Base-by-base conservation (phyloP, 64 coral and sea anemone species). In the Cladopsammia gracilis region DNA sequence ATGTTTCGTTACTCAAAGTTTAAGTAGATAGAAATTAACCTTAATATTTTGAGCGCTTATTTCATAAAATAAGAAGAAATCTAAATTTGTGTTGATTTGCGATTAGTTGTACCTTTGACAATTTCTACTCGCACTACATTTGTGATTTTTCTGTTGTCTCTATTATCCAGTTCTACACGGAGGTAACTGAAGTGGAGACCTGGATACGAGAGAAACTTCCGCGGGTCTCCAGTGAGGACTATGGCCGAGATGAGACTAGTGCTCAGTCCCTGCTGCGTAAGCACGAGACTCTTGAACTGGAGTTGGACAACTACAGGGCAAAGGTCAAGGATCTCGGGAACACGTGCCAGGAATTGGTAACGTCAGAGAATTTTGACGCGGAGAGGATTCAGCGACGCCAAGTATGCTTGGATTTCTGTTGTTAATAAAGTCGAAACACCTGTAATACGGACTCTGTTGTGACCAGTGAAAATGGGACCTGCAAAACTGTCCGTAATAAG, bases 241-340 rank as follows among this genome's bases (percentile, higher is more conserved):
- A 93, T 79, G 96, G 96, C 24, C 96, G 93, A 50, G 93, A 93
- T 71, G 93, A 95, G 43, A 89, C 93, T 75, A 98, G 87, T 77
- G 94, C 96, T 34, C 76, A 98, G 81, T 80, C 90, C 59, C 74
- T 98, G 78, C 61, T 98, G 7, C 94, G 94, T 48, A 93, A 76
- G 44, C 96, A 98, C 56, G 96, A 98, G 75, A 90, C 93, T 20
- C 67, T 96, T 22, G 85, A 96, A 52, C 76, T 98, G 68, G 91
- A 97, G 73, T 79, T 97, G 22, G 96, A 95, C 11, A 90, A 70
- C 23, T 79, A 98, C 50, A 70, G 79, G 51, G 73, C 69, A 68
- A 95, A 90, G 62, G 84, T 95, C 25, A 22, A 64, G 45, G 90
- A 92, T 73, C 45, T 85, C 12, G 60, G 60, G 48, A 84, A 78